Evolutionary conservation across 2,888 invertebrate species (phyloP).

Genomic region (Heliconius ethilla): DNA sequence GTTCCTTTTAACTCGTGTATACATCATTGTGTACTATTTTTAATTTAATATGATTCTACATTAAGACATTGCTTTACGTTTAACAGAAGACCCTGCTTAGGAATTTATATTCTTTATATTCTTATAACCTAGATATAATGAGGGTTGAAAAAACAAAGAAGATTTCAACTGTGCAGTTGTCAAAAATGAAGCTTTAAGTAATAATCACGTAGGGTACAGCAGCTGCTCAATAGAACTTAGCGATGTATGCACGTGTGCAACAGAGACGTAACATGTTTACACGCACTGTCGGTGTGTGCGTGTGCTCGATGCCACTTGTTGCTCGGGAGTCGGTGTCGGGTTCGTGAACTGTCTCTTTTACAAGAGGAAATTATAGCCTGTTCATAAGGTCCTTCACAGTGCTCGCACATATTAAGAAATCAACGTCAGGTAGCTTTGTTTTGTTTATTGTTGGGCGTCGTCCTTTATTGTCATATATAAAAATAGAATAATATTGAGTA

Average conservation of each 20-base stretch:
- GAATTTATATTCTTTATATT: background rate
- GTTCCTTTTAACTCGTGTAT: constrained; percentile 3
- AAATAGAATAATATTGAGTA: background rate
- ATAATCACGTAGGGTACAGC: constrained; percentile 30
- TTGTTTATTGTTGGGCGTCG: constrained; percentile 46
- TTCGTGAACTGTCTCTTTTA: constrained; percentile 47
- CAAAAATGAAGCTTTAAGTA: constrained; percentile 5
- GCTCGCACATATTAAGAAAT: constrained; percentile 46
- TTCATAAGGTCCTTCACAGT: constrained; percentile 43
- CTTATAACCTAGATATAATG: background rate
- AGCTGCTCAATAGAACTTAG: constrained; percentile 32
- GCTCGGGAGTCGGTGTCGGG: constrained; percentile 43
- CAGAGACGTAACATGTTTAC: constrained; percentile 7
- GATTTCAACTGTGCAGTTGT: background rate
- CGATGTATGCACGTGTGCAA: constrained; percentile 28
- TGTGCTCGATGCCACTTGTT: constrained; percentile 45
- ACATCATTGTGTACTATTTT: background rate
- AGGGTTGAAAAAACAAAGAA: background rate
- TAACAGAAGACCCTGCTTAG: background rate
- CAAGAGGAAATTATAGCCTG: constrained; percentile 45
- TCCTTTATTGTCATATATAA: background rate
- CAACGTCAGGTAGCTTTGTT: constrained; percentile 51
- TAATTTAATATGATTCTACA: background rate
- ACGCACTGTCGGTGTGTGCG: constrained; percentile 32
- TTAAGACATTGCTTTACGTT: background rate